phyloP scores from a whole-genome alignment of 1,140 invertebrate species.

The Caenorhabditis briggsae region DNA sequence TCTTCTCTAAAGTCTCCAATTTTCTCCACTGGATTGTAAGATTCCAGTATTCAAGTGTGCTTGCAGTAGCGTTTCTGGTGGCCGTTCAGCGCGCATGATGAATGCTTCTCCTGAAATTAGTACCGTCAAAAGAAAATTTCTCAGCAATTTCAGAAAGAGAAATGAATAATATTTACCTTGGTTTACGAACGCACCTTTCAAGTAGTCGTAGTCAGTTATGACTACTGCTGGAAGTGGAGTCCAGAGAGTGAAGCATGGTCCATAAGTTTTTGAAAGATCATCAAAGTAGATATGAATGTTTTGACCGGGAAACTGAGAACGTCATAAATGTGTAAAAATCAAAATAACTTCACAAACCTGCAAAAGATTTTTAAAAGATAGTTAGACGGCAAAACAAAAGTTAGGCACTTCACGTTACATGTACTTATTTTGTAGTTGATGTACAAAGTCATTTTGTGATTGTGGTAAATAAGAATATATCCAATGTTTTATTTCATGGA shows the following conservation, averaged over 20 bases:
- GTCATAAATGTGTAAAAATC: background rate
- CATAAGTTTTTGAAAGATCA: background rate
- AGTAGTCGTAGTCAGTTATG: background rate
- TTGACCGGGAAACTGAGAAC: background rate
- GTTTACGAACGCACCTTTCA: background rate
- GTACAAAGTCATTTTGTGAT: too few species aligned
- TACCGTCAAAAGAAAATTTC: background rate
- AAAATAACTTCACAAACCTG: background rate
- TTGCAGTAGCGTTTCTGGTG: background rate
- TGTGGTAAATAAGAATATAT: too few species aligned
- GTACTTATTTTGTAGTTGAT: too few species aligned
- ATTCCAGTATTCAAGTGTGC: conserved; percentile 1
- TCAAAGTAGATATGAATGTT: conserved; percentile 13
- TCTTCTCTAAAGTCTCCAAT: conserved; percentile 8
- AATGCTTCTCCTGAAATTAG: background rate
- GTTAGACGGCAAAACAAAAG: too few species aligned
- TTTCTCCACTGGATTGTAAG: background rate
- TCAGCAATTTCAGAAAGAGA: background rate
- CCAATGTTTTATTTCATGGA: too few species aligned
- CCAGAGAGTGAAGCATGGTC: conserved; percentile 24
- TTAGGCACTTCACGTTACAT: too few species aligned
- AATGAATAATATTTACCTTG: background rate
- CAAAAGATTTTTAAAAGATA: too few species aligned
- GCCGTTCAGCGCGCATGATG: background rate
- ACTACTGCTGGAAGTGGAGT: background rate